Evolutionary conservation across 2,888 invertebrate genomes (phyloP).

Genomic region (Lithophane socia): DNA sequence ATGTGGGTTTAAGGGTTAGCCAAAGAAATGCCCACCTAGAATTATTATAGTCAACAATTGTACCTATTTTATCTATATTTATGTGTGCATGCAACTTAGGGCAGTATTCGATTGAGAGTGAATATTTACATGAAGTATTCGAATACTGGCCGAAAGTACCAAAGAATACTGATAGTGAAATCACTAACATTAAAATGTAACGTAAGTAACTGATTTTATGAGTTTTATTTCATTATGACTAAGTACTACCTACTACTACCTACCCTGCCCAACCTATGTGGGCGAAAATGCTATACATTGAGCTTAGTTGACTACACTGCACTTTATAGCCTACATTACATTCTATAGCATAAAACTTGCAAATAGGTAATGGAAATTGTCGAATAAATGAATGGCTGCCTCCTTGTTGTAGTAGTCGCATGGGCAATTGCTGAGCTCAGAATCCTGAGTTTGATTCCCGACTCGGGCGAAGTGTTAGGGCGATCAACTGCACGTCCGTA

Average conservation of each 20-base stretch:
- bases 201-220: constrained; percentile 40
- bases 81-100: constrained; percentile 58
- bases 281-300: background rate
- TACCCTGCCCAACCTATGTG: background rate
- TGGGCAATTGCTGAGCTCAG: background rate
- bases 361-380: background rate
- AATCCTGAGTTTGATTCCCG: background rate
- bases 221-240: constrained; percentile 35
- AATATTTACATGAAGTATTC: constrained; percentile 52
- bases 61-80: constrained; percentile 49
- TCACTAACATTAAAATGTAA: constrained; percentile 67
- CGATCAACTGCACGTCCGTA: too few species aligned
- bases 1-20: constrained; percentile 67
- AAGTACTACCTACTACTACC: background rate
- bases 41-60: constrained; percentile 47
- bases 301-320: background rate
- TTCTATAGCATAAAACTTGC: background rate
- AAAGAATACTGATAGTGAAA: constrained; percentile 73
- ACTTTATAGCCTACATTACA: background rate
- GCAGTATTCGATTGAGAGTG: constrained; percentile 54
- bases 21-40: constrained; percentile 76
- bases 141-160: constrained; percentile 76
- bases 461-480: too few species aligned
- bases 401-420: background rate
- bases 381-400: background rate